Conservation (phyloP, 2,113 vertebrate species). For the Anguilla japonica region DNA sequence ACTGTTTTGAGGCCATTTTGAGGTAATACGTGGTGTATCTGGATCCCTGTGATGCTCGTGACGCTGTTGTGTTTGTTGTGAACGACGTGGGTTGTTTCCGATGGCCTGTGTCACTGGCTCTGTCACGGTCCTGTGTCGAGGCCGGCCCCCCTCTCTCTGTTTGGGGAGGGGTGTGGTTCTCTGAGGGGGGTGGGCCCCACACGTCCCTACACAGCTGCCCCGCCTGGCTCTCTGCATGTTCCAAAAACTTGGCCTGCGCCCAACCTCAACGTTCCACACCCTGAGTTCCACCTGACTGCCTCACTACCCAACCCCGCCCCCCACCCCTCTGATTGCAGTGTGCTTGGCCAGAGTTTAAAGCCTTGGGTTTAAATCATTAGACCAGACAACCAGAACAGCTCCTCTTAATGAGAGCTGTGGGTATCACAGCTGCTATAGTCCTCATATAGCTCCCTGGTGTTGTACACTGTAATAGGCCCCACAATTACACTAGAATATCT, state of each 20-base stretch:
- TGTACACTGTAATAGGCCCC: too few species aligned
- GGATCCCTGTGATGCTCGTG: conserved; percentile 2
- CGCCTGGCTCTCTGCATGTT: not conserved
- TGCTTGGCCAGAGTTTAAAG: too few species aligned
- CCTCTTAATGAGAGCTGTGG: too few species aligned
- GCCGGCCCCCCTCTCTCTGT: not conserved
- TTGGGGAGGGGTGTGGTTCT: not conserved
- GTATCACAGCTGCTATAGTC: not conserved
- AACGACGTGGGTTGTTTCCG: not conserved
- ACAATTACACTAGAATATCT: too few species aligned
- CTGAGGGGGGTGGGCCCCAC: not conserved
- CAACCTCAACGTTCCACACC: not conserved
- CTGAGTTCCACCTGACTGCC: not conserved
- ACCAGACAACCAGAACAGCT: too few species aligned
- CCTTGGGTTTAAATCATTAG: too few species aligned
- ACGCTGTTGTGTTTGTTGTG: conserved; percentile 1
- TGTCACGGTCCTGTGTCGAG: conserved; percentile 2
- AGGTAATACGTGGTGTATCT: not conserved
- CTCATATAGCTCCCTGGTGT: not conserved
- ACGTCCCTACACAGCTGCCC: not conserved
- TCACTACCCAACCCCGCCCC: not conserved
- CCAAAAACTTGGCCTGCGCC: not conserved
- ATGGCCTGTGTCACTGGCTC: not conserved
- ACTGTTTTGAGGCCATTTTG: too few species aligned
- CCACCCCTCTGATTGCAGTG: not conserved